Base-by-base conservation (phyloP, 2,113 vertebrate species). In the Chlorodrepanis virens region DNA sequence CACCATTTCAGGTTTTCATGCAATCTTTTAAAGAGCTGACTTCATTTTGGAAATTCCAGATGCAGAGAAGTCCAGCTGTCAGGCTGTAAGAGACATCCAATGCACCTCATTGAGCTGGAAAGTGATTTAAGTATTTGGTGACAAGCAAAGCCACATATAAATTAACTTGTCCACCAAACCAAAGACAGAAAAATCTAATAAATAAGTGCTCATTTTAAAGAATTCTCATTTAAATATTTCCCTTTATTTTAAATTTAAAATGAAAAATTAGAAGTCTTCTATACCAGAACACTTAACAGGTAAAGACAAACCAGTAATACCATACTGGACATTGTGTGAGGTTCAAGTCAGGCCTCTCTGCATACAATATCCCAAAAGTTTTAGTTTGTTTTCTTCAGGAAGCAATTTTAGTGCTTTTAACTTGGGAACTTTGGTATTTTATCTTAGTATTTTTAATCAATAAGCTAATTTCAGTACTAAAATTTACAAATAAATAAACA, bases 291-390 rank as follows among this genome's bases (percentile, higher is more conserved):
- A 50, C 23, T 20, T 35, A 54, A 7, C 4, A 54, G 20, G 23
- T 31, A 57, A 76, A 69, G n/a, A 52, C 5, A 91, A 84, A 50
- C 1, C 63, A 67, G 9, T 23, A 90, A 11, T 6, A 71, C 10
- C 16, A 40, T 17, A 49, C 0, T 5, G 33, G 37, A n/a, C 9
- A 28, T 5, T 6, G 7, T 1, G 3, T 37, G 29, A 81, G 50
- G 65, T 35, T 13, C 29, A 42, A 57, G 57, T 67, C 50, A 92
- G 52, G 14, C 20, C 8, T 6, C 16, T 69, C 11, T 24, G 3
- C 10, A 19, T 10, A 22, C 20, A 89, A 45, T 4, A 88, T 11
- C 50, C 18, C 9, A 28, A 31, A 76, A 8, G 2, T 40, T 87
- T 60, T 37, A 44, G 77, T 28, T 5, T 37, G 1, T 44, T 57